Evolutionary conservation across 1,140 invertebrate species (phyloP), one percentile per base, ranked within the genome.

Genomic region (Drosophila setifemur): DNA sequence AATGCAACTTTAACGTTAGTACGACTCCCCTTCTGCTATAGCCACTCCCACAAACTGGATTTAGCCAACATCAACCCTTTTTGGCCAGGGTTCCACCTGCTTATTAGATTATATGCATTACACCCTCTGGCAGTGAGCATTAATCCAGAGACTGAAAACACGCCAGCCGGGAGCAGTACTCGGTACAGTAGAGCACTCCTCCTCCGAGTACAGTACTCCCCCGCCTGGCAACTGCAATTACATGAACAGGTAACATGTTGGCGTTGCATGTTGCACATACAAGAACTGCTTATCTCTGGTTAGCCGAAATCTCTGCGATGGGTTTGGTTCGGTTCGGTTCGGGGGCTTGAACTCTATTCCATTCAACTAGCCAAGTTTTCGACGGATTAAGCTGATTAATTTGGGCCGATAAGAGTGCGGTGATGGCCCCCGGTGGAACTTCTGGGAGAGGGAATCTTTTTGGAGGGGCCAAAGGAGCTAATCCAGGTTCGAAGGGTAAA

Each of bases 371-470:
- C 45, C 79, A 86, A 85, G 70, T 86, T 85, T 79, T 85, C 71
- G 82, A 86, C 81, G 81, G 81, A 85, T 85, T 85, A 85, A 85
- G 81, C 81, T 86, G 81, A 85, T 85, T 85, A 85, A 85, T 85
- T 86, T 86, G 75, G 52, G 61, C 70, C 67, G 79, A 85, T 85
- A 85, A 85, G 82, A 75, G 66, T 75, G 75, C 81, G 75, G 75
- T 73, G 71, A 71, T 76, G 45, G 54, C 43, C 40, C 16, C 37
- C 9, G 31, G 42, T 57, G 43, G 44, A 69, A 39, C 28, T 19
- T 12, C 33, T 9, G 14, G 33, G 33, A 37, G 33, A 16, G 33
- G 33, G 31, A 29, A 4, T 29, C 14, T 3, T 8, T n/a, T 12
- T 7, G 8, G 21, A 5, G 18, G 45, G 19, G 48, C 12, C 31